Evolutionary conservation across 2,797 vertebrate species (phyloP).

Genomic region (Artibeus lituratus): DNA sequence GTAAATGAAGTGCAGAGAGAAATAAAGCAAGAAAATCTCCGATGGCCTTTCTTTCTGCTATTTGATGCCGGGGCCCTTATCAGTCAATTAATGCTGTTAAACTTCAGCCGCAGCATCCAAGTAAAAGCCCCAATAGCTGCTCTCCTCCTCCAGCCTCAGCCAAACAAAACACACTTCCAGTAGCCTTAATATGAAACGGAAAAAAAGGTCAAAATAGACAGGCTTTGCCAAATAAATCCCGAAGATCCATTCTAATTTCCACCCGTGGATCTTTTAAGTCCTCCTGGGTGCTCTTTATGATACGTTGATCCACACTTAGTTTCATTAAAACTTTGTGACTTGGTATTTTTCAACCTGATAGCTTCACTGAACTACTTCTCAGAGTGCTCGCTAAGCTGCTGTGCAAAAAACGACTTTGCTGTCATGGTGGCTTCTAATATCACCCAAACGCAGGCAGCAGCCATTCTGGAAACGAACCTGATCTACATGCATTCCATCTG

Average conservation of each 20-base stretch:
- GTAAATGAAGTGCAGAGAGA: slow-evolving; percentile 98
- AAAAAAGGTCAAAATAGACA: slow-evolving; percentile 84
- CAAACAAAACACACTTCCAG: slow-evolving; percentile 83
- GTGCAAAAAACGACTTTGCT: slow-evolving; percentile 84
- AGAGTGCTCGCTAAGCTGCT: slow-evolving; percentile 82
- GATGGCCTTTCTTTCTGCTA: slow-evolving; percentile 80
- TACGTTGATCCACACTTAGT: slow-evolving; percentile 83
- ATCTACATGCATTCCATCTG: slow-evolving; percentile 79
- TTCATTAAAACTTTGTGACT: slow-evolving; percentile 86
- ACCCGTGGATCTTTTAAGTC: slow-evolving; percentile 84
- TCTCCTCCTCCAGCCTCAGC: slow-evolving; percentile 75
- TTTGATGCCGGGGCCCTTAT: slow-evolving; percentile 83
- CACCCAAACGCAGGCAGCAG: slow-evolving; percentile 80
- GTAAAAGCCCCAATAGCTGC: slow-evolving; percentile 74
- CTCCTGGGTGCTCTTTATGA: slow-evolving; percentile 84
- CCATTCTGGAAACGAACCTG: slow-evolving; percentile 81
- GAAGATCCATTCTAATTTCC: slow-evolving; percentile 87
- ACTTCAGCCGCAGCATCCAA: slow-evolving; percentile 76
- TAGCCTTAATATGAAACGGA: slow-evolving; percentile 79
- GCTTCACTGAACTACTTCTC: slow-evolving; percentile 84
- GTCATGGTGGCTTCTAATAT: slow-evolving; percentile 84
- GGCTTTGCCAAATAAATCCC: slow-evolving; percentile 86
- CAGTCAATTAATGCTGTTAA: slow-evolving; percentile 82
- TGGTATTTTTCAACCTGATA: slow-evolving; percentile 84
- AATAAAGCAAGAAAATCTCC: slow-evolving; percentile 86